Percentiles rank a stretch among this genome's conserved stretches.
Evolutionary conservation across 2,888 invertebrate genomes (phyloP).

Genomic region (Ethmia dodecea): DNA sequence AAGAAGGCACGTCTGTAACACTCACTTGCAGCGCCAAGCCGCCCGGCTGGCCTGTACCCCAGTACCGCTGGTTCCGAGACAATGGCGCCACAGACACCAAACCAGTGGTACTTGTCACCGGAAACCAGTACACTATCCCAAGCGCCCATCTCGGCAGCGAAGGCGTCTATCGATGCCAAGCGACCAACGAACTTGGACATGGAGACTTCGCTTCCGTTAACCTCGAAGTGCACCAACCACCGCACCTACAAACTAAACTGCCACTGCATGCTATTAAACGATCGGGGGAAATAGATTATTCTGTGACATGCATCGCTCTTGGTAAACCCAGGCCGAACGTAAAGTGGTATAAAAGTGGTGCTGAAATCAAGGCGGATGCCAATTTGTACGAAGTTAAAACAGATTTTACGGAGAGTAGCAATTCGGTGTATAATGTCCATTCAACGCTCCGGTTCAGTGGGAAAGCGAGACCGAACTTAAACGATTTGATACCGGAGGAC

Average conservation of each 20-base stretch:
- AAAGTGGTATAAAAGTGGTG: conserved; percentile 91
- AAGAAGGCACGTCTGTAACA: conserved; percentile 89
- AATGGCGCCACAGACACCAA: conserved; percentile 79
- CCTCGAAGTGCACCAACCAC: conserved; percentile 92
- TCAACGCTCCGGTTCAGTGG: conserved; percentile 90
- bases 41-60: conserved; percentile 95
- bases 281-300: conserved; percentile 87
- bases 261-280: conserved; percentile 89
- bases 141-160: conserved; percentile 91
- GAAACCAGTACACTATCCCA: conserved; percentile 90
- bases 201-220: conserved; percentile 91
- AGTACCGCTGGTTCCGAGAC: conserved; percentile 93
- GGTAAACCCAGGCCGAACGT: conserved; percentile 92
- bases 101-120: conserved; percentile 84
- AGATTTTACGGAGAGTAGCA: conserved; percentile 85
- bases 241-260: conserved; percentile 88
- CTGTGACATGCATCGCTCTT: conserved; percentile 89
- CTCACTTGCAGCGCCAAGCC: conserved; percentile 92
- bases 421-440: conserved; percentile 89
- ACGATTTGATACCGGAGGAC: conserved; percentile 89
- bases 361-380: conserved; percentile 85
- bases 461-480: conserved; percentile 84
- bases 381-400: conserved; percentile 90
- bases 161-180: conserved; percentile 93
- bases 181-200: conserved; percentile 91